Conservation (phyloP, 2,888 invertebrate genomes). For the Callimorpha dominula region DNA sequence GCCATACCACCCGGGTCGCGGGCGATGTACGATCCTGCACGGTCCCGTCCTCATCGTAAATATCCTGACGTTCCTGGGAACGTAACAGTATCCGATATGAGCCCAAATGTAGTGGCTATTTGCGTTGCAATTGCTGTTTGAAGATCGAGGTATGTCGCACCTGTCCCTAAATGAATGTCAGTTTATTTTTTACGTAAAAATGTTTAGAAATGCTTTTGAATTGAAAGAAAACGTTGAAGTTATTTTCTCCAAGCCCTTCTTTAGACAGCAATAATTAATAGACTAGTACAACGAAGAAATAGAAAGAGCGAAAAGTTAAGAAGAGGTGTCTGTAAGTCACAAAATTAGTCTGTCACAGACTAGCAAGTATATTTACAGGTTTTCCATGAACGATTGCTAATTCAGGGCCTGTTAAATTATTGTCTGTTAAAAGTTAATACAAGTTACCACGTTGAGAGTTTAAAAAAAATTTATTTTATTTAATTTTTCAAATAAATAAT, state of each 20-base stretch:
- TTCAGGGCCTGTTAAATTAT: not conserved
- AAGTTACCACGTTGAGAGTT: not conserved
- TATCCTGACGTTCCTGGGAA: conserved; percentile 62
- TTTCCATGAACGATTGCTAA: not conserved
- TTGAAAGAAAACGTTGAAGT: not conserved
- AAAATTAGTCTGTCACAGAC: not conserved
- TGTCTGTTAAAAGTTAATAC: not conserved
- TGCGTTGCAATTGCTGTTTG: conserved; percentile 13
- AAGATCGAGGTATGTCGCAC: not conserved
- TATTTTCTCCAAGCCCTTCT: not conserved
- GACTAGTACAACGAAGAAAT: not conserved
- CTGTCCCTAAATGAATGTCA: not conserved
- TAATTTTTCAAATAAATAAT: too few species aligned
- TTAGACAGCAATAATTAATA: too few species aligned
- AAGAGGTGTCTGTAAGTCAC: not conserved
- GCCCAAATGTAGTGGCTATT: conserved; percentile 33
- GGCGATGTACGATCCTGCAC: conserved; percentile 52
- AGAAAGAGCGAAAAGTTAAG: not conserved
- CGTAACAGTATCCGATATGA: conserved; percentile 66
- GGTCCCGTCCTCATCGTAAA: conserved; percentile 63
- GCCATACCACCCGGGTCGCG: conserved; percentile 71
- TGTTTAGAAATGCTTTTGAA: not conserved
- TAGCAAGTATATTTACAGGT: not conserved
- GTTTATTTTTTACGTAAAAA: not conserved
- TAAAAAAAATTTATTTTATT: too few species aligned